A percentile compares a stretch with the other conserved stretches of the same genome.
Evolutionary conservation across 2,888 invertebrate genomes (phyloP).

Genomic region (Amitus sp.): DNA sequence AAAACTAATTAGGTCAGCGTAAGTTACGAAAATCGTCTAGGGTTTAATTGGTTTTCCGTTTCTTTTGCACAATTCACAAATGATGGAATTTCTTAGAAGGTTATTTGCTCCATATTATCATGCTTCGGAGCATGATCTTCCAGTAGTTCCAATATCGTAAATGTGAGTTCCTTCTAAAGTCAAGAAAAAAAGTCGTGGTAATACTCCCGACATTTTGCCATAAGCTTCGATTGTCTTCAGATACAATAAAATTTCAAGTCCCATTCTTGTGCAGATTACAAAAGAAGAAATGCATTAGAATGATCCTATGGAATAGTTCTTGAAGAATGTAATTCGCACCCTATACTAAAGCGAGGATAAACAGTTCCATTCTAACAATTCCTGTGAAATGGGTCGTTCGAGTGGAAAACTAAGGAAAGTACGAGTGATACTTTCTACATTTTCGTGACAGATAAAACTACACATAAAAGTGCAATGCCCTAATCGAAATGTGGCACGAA

Average conservation of each 20-base stretch:
- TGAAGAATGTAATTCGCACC: not conserved
- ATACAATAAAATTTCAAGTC: too few species aligned
- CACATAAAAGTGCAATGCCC: slow-evolving; percentile 4
- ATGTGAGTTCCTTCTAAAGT: too few species aligned
- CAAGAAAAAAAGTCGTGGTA: too few species aligned
- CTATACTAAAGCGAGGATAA: slow-evolving; percentile 10
- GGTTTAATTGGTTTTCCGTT: slow-evolving; percentile 11
- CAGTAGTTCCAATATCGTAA: too few species aligned
- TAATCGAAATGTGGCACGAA: slow-evolving; percentile 22
- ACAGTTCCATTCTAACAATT: slow-evolving; percentile 11
- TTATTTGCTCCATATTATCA: too few species aligned
- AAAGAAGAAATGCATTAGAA: too few species aligned
- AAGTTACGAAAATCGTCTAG: slow-evolving; percentile 22
- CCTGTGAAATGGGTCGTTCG: slow-evolving; percentile 1
- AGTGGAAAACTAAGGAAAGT: not conserved
- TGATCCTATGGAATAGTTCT: slow-evolving; percentile 8
- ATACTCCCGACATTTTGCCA: too few species aligned
- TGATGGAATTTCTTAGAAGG: too few species aligned
- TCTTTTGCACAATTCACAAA: too few species aligned
- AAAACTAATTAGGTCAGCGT: slow-evolving; percentile 8
- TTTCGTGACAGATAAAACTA: slow-evolving; percentile 8
- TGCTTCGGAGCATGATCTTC: too few species aligned
- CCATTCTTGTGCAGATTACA: too few species aligned
- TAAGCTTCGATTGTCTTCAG: too few species aligned
- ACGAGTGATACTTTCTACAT: slow-evolving; percentile 15